Base-by-base conservation (phyloP, 2,888 invertebrate species). In the Andricus curvator region DNA sequence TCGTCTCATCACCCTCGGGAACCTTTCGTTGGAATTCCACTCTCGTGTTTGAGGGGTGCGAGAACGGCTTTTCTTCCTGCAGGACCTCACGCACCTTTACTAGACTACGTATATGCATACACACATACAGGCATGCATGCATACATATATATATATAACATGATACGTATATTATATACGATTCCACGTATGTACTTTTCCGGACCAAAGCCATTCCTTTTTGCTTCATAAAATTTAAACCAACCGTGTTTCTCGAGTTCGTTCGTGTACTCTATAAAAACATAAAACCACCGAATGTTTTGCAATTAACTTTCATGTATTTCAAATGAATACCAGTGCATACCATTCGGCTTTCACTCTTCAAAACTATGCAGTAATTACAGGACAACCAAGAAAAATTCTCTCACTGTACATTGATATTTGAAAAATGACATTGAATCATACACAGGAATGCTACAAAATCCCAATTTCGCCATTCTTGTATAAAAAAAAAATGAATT, bases 211-310 rank as follows among this genome's bases (percentile, higher is more conserved):
- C 81, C 80, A 81, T 83, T 80, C 70, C 68, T 70, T 70, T 83
- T 78, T 83, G 82, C 82, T 83, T 83, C 81, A 81, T 81, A 81
- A 83, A 81, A 78, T 79, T 80, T 79, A 79, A 83, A 83, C 81
- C 78, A 82, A 77, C 77, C 77, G 60, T 74, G 81, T 78, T 70
- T 62, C 77, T 78, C 37, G 64, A 41, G 44, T 48, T 29, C 77
- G 44, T 15, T 68, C 67, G 9, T 64, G 33, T 56, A 13, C 48
- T 44, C 37, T 48, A 44, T 29, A 15, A 68, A 25, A 44, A 17
- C 13, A 48, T 29, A 25, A 51, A 25, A 29, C 25, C 44, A 68
- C 8, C 68, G 44, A 68, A 41, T 68, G 25, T 44, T 68, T 22
- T 44, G 68, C 44, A 68, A 48, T 68, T 68, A 68, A 68, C 13